These are phyloP conservation scores for Noctuana brunneofusca DNA, from an alignment of 2,888 invertebrate genomes.

Conservation along the genomic window DNA sequence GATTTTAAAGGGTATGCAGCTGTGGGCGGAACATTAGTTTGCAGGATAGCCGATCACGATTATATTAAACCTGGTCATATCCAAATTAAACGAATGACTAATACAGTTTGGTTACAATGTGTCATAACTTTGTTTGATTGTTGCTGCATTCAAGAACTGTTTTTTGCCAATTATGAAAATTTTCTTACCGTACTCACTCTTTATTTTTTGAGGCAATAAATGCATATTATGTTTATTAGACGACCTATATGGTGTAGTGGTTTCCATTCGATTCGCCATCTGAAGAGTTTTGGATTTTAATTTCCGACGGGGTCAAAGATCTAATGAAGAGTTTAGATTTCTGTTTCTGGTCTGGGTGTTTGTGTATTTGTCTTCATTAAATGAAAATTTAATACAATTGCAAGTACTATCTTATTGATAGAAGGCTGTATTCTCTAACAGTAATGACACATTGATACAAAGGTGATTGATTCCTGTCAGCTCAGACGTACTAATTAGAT, in stretches of 20 bases:
- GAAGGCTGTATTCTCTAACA: not conserved
- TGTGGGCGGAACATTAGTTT: slow-evolving; percentile 18
- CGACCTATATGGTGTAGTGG: no score
- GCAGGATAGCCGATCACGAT: slow-evolving; percentile 6
- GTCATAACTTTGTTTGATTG: not conserved
- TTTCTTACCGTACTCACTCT: no score
- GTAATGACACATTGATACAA: not conserved
- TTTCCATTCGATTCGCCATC: no score
- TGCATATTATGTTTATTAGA: no score
- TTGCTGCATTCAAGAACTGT: no score
- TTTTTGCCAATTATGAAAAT: no score
- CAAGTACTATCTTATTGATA: not conserved
- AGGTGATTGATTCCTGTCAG: not conserved
- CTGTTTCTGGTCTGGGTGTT: no score
- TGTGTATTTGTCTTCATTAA: not conserved
- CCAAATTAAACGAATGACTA: not conserved
- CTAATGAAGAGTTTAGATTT: no score
- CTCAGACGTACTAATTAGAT: not conserved
- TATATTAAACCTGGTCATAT: not conserved
- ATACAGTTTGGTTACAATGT: not conserved
- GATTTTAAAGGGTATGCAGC: slow-evolving; percentile 19
- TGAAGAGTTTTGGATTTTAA: no score
- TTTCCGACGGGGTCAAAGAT: no score
- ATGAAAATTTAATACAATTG: not conserved
- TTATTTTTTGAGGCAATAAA: no score